Percentiles rank a stretch among this genome's conserved stretches.
Evolutionary conservation across 2,797 vertebrate genomes (phyloP).

Genomic region (Eulemur mongoz): DNA sequence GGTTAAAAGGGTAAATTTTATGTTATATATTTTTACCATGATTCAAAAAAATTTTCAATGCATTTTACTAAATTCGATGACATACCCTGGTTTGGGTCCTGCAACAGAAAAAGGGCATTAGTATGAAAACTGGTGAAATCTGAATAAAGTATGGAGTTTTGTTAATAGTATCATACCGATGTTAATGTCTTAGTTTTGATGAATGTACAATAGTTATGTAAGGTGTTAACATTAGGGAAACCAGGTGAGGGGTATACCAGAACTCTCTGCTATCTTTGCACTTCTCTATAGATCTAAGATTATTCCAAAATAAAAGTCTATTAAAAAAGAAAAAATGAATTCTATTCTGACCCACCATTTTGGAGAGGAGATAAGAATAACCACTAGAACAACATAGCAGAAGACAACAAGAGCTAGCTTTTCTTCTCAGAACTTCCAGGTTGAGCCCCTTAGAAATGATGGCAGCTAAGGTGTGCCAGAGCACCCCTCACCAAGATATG

Average conservation of each 20-base stretch:
- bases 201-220: neutral
- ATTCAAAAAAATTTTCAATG: neutral
- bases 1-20: neutral
- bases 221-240: neutral
- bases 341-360: constrained; percentile 36
- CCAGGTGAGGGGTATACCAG: neutral
- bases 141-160: constrained; percentile 7
- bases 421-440: constrained; percentile 32
- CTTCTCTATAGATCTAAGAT: constrained; percentile 40
- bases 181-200: constrained; percentile 43
- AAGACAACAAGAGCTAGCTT: neutral
- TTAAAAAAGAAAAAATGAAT: neutral
- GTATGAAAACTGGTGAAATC: constrained; percentile 35
- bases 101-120: neutral
- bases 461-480: neutral
- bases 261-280: neutral
- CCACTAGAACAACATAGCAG: neutral
- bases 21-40: neutral
- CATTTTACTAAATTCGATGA: neutral
- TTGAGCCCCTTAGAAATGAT: constrained; percentile 12
- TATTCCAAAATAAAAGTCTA: constrained; percentile 33
- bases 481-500: neutral
- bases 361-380: constrained; percentile 8
- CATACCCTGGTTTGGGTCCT: neutral
- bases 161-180: neutral